A percentile compares a stretch with the other conserved stretches of the same genome.
Evolutionary conservation across 1,140 invertebrate genomes (phyloP).

Genomic region (Chironomus tepperi): DNA sequence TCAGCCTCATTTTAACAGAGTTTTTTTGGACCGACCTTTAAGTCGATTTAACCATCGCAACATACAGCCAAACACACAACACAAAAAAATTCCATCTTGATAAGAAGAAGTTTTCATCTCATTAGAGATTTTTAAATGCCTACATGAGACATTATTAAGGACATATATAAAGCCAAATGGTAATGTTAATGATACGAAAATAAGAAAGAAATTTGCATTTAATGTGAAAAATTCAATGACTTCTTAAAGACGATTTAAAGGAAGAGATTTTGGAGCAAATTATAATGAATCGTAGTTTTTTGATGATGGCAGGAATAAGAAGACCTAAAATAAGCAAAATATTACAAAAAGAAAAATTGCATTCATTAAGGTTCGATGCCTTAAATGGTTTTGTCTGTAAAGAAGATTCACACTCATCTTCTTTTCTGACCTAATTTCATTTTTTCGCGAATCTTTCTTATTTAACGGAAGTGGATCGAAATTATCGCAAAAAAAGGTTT

Average conservation of each 20-base stretch:
- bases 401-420: not conserved
- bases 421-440: conserved; percentile 12
- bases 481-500: too few relatives aligned
- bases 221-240: too few relatives aligned
- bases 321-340: not conserved
- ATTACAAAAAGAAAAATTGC: not conserved
- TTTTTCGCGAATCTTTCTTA: not conserved
- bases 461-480: not conserved
- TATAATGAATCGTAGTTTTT: too few relatives aligned
- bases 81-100: not conserved
- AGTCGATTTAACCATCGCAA: too few relatives aligned
- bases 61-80: not conserved
- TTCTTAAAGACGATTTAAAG: too few relatives aligned
- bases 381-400: not conserved
- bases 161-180: not conserved
- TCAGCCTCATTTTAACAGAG: not conserved
- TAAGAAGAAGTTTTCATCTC: not conserved
- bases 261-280: too few relatives aligned
- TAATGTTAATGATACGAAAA: not conserved
- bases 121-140: not conserved
- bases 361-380: not conserved
- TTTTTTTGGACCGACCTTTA: too few relatives aligned
- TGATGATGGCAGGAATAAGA: too few relatives aligned
- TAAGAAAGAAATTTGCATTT: not conserved
- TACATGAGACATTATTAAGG: not conserved